Base-by-base conservation (phyloP, 2,888 invertebrate species). In the Tromatobia lineatoria region DNA sequence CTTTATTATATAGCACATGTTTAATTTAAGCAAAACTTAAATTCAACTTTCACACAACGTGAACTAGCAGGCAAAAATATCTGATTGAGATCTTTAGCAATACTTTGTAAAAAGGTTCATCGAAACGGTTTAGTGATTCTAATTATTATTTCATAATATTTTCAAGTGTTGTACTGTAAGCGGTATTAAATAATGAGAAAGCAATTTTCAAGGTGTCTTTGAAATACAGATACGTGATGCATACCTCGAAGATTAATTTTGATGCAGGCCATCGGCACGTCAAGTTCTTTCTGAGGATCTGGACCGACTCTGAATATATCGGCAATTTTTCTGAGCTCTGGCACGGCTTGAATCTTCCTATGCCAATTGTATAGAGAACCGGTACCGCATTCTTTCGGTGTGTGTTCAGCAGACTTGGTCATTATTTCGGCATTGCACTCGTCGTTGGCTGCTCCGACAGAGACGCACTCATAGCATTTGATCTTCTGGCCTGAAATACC, bases 391-490 rank as follows among this genome's bases (percentile, higher is more conserved):
- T 91, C 90, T 1, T 86, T 81, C 13, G 89, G 84, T 61, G 64
- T 38, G 29, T 74, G 71, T 0, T 23, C 38, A 8, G 45, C 57
- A 50, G 74, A 83, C 59, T 85, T 85, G 50, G 83, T 61, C 75
- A 87, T 82, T 23, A 83, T 87, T 18, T 90, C 88, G n/a, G 87
- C 88, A 29, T 82, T 87, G 75, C 92, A 92, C 0, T 70, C 85
- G 20, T 87, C 76, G 38, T 89, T 74, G 10, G 87, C 88, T 18
- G 64, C 45, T 2, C 86, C 83, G 29, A 81, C 76, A 20, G 87
- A 71, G 13, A 80, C 88, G 79, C 93, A 93, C 85, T 89, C 88
- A 86, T 91, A 92, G 85, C 93, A 93, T 42, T 88, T 90, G 42
- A 91, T 73, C 18, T 85, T 85, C n/a, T 89, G 90, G 54, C 88